Conservation (phyloP, 1,140 invertebrate species). For the Laodelphax striatellus region DNA sequence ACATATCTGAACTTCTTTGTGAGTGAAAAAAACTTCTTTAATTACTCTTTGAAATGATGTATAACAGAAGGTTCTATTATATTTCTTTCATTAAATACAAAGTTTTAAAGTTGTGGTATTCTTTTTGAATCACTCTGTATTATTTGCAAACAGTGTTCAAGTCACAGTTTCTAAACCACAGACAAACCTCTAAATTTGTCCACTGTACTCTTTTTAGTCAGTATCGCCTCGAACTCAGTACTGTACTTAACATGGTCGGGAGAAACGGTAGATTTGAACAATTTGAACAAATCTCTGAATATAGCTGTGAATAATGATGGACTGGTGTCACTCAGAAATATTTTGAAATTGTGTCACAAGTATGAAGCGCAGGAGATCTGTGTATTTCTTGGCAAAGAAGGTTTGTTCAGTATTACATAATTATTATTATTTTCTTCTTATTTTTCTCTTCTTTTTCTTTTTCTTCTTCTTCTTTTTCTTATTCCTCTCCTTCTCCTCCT, state of each 20-base stretch:
- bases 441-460: background rate
- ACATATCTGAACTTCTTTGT: too few relatives aligned
- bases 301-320: conserved; percentile 4
- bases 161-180: too few relatives aligned
- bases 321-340: conserved; percentile 13
- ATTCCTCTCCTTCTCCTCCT: background rate
- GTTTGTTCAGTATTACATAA: too few relatives aligned
- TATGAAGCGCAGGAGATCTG: conserved; percentile 22
- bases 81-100: too few relatives aligned
- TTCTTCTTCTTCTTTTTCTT: background rate
- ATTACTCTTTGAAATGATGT: too few relatives aligned
- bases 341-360: conserved; percentile 13
- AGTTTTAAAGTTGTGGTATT: too few relatives aligned
- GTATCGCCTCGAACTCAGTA: background rate
- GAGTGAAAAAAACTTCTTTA: too few relatives aligned
- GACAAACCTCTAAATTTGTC: too few relatives aligned
- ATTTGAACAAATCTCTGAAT: background rate
- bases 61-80: too few relatives aligned
- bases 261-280: background rate
- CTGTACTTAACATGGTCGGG: background rate
- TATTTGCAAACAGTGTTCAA: too few relatives aligned
- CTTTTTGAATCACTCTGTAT: too few relatives aligned
- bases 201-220: background rate
- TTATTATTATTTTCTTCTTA: background rate
- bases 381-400: conserved; percentile 18